Conservation (phyloP, 2,797 vertebrate genomes). For the Champsocephalus esox region DNA sequence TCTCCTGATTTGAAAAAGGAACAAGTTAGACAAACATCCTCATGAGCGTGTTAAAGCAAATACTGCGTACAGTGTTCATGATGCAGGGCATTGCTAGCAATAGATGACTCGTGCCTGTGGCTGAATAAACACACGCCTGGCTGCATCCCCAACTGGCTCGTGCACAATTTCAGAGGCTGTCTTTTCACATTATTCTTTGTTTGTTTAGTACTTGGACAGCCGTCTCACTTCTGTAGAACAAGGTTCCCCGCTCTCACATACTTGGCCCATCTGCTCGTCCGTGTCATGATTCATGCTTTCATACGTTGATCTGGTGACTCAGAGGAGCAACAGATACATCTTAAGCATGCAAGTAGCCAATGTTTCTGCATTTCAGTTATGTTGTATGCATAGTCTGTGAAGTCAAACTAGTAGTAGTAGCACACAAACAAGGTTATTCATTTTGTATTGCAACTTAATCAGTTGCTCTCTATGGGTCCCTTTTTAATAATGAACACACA, state of each 20-base stretch:
- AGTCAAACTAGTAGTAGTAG: constrained; percentile 32
- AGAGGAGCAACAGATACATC: constrained; percentile 29
- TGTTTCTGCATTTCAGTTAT: constrained; percentile 27
- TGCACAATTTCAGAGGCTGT: constrained; percentile 55
- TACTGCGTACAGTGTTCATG: background rate
- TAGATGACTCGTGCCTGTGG: constrained; percentile 57
- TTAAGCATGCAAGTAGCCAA: background rate
- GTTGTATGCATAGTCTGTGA: constrained; percentile 25
- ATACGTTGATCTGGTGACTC: constrained; percentile 38
- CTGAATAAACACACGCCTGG: constrained; percentile 64
- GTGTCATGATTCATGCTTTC: constrained; percentile 45
- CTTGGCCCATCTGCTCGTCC: constrained; percentile 27
- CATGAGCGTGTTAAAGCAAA: constrained; percentile 14
- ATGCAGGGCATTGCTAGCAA: constrained; percentile 20
- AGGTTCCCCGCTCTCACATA: constrained; percentile 35
- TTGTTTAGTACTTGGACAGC: constrained; percentile 48
- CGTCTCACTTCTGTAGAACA: constrained; percentile 51
- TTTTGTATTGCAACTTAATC: background rate
- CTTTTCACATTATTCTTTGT: constrained; percentile 59
- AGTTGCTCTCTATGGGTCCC: background rate
- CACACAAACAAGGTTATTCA: background rate
- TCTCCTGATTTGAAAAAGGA: constrained; percentile 1
- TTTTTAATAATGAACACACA: background rate
- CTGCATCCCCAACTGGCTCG: constrained; percentile 57
- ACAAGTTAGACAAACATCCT: constrained; percentile 1